Percentiles rank a stretch among this genome's conserved stretches.
These are phyloP conservation scores for Rhinogobio ventralis DNA, from an alignment of 2,797 vertebrate genomes.

Conservation along the genomic window DNA sequence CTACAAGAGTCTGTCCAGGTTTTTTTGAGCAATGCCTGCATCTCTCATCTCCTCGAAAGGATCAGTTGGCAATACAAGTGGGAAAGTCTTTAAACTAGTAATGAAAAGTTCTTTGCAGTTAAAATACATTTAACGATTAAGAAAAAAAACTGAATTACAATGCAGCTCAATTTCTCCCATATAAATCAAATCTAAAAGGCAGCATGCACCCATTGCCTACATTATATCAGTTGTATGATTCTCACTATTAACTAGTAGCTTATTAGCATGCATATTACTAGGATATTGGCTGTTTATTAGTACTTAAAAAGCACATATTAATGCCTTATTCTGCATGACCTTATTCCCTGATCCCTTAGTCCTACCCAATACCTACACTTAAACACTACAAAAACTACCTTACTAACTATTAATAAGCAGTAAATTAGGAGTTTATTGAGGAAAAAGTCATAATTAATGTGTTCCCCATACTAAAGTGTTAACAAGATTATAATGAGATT, in stretches of 20 bases:
- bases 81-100: slow-evolving; percentile 66
- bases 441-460: too few species aligned
- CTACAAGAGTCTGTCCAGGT: slow-evolving; percentile 57
- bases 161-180: slow-evolving; percentile 63
- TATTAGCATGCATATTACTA: too few species aligned
- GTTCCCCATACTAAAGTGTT: too few species aligned
- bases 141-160: slow-evolving; percentile 66
- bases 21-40: slow-evolving; percentile 47
- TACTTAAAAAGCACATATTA: too few species aligned
- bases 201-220: slow-evolving; percentile 54
- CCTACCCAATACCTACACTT: too few species aligned
- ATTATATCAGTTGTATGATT: slow-evolving; percentile 62
- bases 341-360: too few species aligned
- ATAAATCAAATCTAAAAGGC: slow-evolving; percentile 58
- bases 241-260: too few species aligned
- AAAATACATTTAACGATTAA: slow-evolving; percentile 71
- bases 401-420: too few species aligned
- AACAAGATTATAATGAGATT: not conserved
- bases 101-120: slow-evolving; percentile 68
- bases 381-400: too few species aligned
- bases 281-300: too few species aligned
- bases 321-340: too few species aligned
- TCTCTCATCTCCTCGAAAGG: slow-evolving; percentile 56
- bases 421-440: too few species aligned
- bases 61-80: slow-evolving; percentile 60